Percentiles rank a stretch among this genome's conserved stretches.
Conservation (phyloP, 2,113 vertebrate species). For the Microcebus tavaratra region DNA sequence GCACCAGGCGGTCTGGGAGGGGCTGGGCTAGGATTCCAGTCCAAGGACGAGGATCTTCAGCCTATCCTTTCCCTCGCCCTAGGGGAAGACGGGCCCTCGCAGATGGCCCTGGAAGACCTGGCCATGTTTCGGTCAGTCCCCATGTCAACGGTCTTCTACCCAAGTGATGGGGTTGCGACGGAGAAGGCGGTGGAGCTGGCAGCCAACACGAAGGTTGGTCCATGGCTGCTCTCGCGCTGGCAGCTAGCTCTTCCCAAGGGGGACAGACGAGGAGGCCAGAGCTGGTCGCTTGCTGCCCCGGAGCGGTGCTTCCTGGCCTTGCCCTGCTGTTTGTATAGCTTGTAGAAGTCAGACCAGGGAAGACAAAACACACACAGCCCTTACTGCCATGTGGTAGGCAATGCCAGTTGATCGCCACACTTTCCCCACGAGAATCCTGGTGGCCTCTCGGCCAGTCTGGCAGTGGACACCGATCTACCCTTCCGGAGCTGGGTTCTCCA, state of each 20-base stretch:
- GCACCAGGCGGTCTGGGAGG: not conserved
- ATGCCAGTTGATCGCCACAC: fast-evolving
- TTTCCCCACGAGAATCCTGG: not conserved
- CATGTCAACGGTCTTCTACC: conserved; percentile 93
- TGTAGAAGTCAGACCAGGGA: not conserved
- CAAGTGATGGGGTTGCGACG: conserved; percentile 93
- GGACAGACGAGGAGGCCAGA: not conserved
- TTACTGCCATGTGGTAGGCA: not conserved
- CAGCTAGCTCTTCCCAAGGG: not conserved
- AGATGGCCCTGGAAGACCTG: conserved; percentile 96
- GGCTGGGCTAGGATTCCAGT: not conserved
- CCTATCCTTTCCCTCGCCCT: conserved; percentile 35
- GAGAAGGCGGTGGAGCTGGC: conserved; percentile 97
- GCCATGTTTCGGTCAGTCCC: conserved; percentile 93
- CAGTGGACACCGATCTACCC: too few species aligned
- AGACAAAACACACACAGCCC: not conserved
- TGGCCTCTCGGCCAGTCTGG: not conserved
- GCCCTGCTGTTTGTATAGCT: not conserved
- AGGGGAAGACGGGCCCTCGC: conserved; percentile 96
- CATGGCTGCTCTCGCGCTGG: too few species aligned
- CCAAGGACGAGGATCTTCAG: not conserved
- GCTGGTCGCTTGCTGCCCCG: not conserved
- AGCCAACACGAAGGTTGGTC: conserved; percentile 92
- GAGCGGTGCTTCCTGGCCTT: not conserved
- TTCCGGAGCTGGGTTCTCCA: not conserved